These are phyloP conservation scores for Mythimna vitellina DNA, from an alignment of 2,888 invertebrate genomes.

Conservation along the genomic window DNA sequence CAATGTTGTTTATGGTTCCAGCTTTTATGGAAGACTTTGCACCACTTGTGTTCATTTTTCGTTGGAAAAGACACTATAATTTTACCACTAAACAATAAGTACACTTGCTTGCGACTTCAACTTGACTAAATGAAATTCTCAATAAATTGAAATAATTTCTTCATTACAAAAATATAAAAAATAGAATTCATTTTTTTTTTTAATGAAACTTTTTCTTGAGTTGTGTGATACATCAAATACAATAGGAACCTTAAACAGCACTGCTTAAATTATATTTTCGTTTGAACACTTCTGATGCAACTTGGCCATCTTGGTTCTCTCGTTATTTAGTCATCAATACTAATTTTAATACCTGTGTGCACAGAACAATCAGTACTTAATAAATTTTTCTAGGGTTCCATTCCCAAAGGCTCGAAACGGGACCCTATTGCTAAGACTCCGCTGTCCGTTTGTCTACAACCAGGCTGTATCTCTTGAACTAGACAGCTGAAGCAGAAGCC, in stretches of 20 bases:
- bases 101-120: slow-evolving; percentile 20
- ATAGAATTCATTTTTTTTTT: slow-evolving; percentile 17
- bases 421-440: too few relatives aligned
- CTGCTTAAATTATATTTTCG: slow-evolving; percentile 38
- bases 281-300: slow-evolving; percentile 38
- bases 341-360: slow-evolving; percentile 16
- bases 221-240: slow-evolving; percentile 34
- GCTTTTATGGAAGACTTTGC: slow-evolving; percentile 58
- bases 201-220: slow-evolving; percentile 17
- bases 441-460: too few relatives aligned
- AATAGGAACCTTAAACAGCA: slow-evolving; percentile 60
- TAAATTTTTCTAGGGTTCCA: too few relatives aligned
- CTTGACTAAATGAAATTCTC: slow-evolving; percentile 9
- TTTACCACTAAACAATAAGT: slow-evolving; percentile 30
- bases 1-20: slow-evolving; percentile 50
- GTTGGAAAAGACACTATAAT: slow-evolving; percentile 14
- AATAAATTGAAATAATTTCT: slow-evolving; percentile 8
- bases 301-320: slow-evolving; percentile 16
- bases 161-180: slow-evolving; percentile 38
- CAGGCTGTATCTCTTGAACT: too few relatives aligned
- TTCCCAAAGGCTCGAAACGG: too few relatives aligned
- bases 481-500: too few relatives aligned
- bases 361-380: slow-evolving; percentile 18
- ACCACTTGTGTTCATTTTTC: slow-evolving; percentile 1
- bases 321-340: slow-evolving; percentile 20